Conservation (phyloP, 2,888 invertebrate species). For the Troilus luridus region DNA sequence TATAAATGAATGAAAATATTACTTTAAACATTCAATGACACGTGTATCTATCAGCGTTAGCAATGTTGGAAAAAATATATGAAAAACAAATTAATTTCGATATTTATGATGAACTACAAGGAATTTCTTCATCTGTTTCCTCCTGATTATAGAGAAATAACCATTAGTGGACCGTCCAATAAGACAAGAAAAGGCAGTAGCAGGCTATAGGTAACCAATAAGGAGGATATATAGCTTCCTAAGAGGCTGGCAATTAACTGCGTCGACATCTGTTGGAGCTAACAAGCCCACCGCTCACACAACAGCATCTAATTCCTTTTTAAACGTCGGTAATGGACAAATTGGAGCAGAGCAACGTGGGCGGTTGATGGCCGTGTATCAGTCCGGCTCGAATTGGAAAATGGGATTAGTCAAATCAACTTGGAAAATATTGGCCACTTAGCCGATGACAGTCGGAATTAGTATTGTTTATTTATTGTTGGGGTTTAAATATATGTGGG, state of each 20-base stretch:
- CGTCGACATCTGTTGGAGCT: background rate
- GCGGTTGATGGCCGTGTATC: conserved; percentile 19
- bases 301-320: conserved; percentile 29
- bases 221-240: background rate
- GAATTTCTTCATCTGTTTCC: background rate
- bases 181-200: background rate
- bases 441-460: conserved; percentile 36
- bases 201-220: background rate
- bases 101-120: background rate
- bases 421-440: conserved; percentile 27
- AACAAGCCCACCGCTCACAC: conserved; percentile 16
- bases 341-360: conserved; percentile 28
- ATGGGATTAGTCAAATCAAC: conserved; percentile 42
- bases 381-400: conserved; percentile 13
- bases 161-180: too few relatives aligned
- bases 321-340: conserved; percentile 2
- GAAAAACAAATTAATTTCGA: background rate
- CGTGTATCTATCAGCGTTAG: too few relatives aligned
- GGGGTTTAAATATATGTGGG: background rate
- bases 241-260: background rate
- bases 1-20: too few relatives aligned
- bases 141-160: too few relatives aligned
- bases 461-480: conserved; percentile 25
- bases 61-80: too few relatives aligned
- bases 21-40: too few relatives aligned